A percentile compares a stretch with the other conserved stretches of the same genome.
phyloP scores from a whole-genome alignment of 2,888 invertebrate species.

The Drosophila pegasa region DNA sequence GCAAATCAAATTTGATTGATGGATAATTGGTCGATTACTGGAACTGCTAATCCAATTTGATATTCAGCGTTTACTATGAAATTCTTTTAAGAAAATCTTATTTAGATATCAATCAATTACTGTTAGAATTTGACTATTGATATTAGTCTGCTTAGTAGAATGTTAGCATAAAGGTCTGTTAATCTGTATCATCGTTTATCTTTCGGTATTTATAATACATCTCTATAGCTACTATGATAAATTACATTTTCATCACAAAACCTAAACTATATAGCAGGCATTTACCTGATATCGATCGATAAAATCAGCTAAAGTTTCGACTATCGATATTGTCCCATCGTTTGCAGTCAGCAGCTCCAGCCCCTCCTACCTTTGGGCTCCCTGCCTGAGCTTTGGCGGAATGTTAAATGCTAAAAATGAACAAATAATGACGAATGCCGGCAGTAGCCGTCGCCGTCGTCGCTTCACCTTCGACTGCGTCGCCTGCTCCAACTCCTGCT shows the following conservation, averaged over 20 bases:
- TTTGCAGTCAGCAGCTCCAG: neutral
- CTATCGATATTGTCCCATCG: slow-evolving; percentile 27
- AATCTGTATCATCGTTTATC: too few species aligned
- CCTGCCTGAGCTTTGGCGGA: slow-evolving; percentile 72
- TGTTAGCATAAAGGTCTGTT: too few species aligned
- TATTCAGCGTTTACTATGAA: neutral
- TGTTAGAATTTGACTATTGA: too few species aligned
- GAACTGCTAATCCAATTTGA: too few species aligned
- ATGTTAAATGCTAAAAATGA: slow-evolving; percentile 83
- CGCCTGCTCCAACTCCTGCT: slow-evolving; percentile 11
- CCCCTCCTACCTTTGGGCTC: slow-evolving; percentile 14
- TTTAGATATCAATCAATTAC: too few species aligned
- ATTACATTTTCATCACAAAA: neutral
- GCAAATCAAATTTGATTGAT: too few species aligned
- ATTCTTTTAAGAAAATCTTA: neutral
- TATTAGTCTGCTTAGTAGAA: too few species aligned
- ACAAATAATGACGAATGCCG: slow-evolving; percentile 84
- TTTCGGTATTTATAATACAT: too few species aligned
- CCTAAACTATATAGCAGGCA: neutral
- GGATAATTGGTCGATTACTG: too few species aligned
- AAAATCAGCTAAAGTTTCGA: neutral
- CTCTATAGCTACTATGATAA: neutral
- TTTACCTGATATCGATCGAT: too few species aligned
- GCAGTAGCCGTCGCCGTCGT: slow-evolving; percentile 36
- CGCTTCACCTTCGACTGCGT: slow-evolving; percentile 2